Evolutionary conservation across 1,140 invertebrate genomes (phyloP), one percentile per base, ranked within the genome.

Genomic region (Drosophila melanica): DNA sequence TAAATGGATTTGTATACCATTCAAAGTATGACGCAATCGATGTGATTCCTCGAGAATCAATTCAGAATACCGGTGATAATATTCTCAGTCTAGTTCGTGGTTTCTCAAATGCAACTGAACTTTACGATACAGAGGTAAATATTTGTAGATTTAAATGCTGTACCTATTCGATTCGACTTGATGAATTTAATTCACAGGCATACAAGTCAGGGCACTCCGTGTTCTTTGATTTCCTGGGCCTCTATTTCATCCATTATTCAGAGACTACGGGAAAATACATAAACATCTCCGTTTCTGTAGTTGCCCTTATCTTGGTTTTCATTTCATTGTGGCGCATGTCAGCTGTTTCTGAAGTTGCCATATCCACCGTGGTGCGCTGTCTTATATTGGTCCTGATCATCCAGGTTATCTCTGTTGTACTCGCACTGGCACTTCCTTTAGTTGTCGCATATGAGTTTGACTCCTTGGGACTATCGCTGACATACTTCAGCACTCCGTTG

Each of bases 1-100:
- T 95, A 27, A 98, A 99, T 94, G 98, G 98, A 30, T 98, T 97
- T 91, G 95, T 98, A 0, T 98, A 98, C 82, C 97, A 98, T 81
- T 98, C 97, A 11, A 95, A 94, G 85, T 96, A 95, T 91, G 97
- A 98, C 92, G 93, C 93, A 14, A 94, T 95, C 18, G 93, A 95
- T 79, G 94, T 95, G 80, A 96, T 98, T 81, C 95, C 96, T 7
- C 84, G 94, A 3, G 97, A 96, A 11, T 95, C 95, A 3, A 92
- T 97, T 12, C 97, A 97, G 92, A 93, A 96, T 79, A 96, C 96
- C 42, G 97, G 96, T 62, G 95, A 96, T 76, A 96, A 96, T 89
- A 93, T 97, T 47, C 90, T 97, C 9, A 94, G 95, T 6, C 82
- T 97, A 12, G 92, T 95, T 0, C 92, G 93, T 42, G 93, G 94